Conservation (phyloP, 2,888 invertebrate species). For the Craniophora ligustri region DNA sequence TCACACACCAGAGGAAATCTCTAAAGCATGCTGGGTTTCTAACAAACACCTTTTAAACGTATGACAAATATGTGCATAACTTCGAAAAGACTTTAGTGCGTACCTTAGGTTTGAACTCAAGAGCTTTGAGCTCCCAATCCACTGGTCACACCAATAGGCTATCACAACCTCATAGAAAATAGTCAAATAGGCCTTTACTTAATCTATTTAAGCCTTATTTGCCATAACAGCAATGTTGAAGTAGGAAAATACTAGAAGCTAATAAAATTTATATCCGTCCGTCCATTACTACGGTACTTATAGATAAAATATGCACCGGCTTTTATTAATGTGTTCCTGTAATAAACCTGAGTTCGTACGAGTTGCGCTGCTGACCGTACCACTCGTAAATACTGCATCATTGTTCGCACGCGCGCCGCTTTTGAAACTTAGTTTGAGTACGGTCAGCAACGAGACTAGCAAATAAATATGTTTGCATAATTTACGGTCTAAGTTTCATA, state of each 20-base stretch:
- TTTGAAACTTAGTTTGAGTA: conserved; percentile 26
- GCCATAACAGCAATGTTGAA: neutral
- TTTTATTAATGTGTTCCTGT: conserved; percentile 57
- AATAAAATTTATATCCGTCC: conserved; percentile 7
- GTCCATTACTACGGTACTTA: conserved; percentile 12
- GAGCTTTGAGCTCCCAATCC: too few species aligned
- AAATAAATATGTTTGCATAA: neutral
- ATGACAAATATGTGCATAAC: too few species aligned
- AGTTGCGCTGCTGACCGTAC: conserved; percentile 57
- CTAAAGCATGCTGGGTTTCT: too few species aligned
- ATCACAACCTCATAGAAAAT: too few species aligned
- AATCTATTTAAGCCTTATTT: neutral
- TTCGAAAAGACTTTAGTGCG: too few species aligned
- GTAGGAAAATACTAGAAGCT: neutral
- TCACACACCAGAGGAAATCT: too few species aligned
- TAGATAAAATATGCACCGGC: conserved; percentile 37
- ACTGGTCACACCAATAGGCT: too few species aligned
- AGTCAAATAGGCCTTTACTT: neutral
- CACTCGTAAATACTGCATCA: conserved; percentile 59
- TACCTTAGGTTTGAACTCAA: too few species aligned
- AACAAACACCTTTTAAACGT: too few species aligned
- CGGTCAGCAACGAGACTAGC: conserved; percentile 13
- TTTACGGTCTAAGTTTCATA: neutral
- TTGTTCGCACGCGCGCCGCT: conserved; percentile 54
- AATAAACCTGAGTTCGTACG: conserved; percentile 58